Evolutionary conservation across 2,113 vertebrate genomes (phyloP).

Genomic region (Oreochromis niloticus): DNA sequence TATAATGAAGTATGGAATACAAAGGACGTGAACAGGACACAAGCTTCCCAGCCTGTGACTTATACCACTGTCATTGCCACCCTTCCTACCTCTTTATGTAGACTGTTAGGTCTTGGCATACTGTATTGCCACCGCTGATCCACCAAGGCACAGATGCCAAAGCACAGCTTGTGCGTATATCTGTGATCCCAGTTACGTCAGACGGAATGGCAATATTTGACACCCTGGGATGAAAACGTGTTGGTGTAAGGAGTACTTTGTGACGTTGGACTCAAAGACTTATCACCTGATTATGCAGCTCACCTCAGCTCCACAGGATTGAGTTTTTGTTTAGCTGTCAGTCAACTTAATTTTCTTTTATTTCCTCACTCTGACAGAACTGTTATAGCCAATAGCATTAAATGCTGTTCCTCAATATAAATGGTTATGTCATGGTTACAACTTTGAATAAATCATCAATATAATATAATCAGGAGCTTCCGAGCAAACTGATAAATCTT

Average conservation of each 20-base stretch:
- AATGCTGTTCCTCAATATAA: not conserved
- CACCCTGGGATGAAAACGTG: not conserved
- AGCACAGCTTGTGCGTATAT: not conserved
- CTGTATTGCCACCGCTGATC: not conserved
- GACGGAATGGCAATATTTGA: not conserved
- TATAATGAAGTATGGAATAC: not conserved
- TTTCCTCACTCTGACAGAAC: not conserved
- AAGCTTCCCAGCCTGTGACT: not conserved
- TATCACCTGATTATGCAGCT: not conserved
- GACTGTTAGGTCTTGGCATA: not conserved
- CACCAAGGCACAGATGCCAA: not conserved
- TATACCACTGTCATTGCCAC: not conserved
- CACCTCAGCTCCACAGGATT: not conserved
- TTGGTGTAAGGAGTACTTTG: not conserved
- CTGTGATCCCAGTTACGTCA: not conserved
- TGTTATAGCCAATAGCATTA: not conserved
- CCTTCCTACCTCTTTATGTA: not conserved
- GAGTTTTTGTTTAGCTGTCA: not conserved
- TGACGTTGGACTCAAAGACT: not conserved
- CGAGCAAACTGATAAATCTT: not conserved
- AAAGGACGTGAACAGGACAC: not conserved
- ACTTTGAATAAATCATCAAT: not conserved
- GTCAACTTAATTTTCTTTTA: not conserved
- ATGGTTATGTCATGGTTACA: not conserved
- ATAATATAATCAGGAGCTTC: not conserved